Evolutionary conservation across 2,113 vertebrate genomes (phyloP).

Genomic region (Bombycilla garrulus): DNA sequence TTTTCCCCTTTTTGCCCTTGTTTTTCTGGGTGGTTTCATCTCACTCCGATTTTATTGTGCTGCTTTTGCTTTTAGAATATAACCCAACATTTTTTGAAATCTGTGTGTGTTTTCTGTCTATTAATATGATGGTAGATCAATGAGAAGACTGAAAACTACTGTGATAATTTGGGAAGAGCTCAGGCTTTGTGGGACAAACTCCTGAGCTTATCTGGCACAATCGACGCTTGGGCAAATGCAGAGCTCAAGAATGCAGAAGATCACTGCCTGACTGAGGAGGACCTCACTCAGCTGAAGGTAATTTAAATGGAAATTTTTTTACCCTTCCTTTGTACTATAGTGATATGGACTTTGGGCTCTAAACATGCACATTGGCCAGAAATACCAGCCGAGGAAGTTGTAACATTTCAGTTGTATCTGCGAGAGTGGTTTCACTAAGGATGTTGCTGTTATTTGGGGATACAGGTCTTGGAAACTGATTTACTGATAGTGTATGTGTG

Average conservation of each 20-base stretch:
- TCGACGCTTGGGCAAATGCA: conserved; percentile 78
- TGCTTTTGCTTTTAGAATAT: background rate
- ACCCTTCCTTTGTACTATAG: background rate
- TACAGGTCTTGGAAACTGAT: background rate
- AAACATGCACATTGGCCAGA: background rate
- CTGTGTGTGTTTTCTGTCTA: background rate
- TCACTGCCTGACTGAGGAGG: conserved; percentile 70
- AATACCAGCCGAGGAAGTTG: background rate
- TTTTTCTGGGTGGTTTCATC: background rate
- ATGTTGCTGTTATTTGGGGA: background rate
- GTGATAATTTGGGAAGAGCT: conserved; percentile 85
- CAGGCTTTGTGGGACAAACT: conserved; percentile 93
- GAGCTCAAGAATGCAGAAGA: conserved; percentile 75
- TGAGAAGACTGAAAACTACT: conserved; percentile 87
- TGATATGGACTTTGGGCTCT: background rate
- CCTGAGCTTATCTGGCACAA: conserved; percentile 75
- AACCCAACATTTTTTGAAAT: background rate
- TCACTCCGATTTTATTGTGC: background rate
- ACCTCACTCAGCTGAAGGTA: conserved; percentile 81
- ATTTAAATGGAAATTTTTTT: background rate
- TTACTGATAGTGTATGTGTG: accelerated
- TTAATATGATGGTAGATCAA: conserved; percentile 78
- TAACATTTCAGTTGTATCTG: background rate
- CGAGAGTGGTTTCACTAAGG: background rate
- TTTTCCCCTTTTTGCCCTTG: accelerated